Evolutionary conservation across 2,888 invertebrate species (phyloP), one percentile per base, ranked within the genome.

Genomic region (Amitus sp.): DNA sequence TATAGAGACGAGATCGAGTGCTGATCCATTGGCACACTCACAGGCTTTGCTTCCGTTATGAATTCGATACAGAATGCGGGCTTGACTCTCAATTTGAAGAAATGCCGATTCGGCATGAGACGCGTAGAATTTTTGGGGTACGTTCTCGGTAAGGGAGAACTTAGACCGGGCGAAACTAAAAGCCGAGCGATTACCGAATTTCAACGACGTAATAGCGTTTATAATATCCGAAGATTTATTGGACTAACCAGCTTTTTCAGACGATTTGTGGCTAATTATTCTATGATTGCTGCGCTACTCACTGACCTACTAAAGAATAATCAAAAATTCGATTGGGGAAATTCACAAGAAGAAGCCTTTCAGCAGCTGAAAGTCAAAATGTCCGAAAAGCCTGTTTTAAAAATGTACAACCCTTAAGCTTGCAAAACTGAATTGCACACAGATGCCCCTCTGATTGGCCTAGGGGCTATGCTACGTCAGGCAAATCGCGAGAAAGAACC

Each of bases 291-390:
- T 9, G n/a, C 39, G 1, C 65, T 62, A 1, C 18, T 54, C 2
- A 17, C 45, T 3, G 28, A 15, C 12, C 20, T 54, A 9, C 18
- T 62, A 10, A 45, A 43, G 12, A 52, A 46, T 4, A 28, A 27
- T 1, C 4, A 10, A 10, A 30, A 9, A 1, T 62, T 58, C 42
- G 4, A 18, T 4, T 48, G 60, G 49, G 62, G 63, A 5, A 68
- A 67, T 47, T 49, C 48, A 3, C 53, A 58, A 1, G 66, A 73
- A 46, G 51, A 67, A n/a, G 57, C 47, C 13, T 69, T 73, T 39
- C 54, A 47, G 7, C 33, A 17, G 6, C 50, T 49, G 40, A 55
- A 71, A 47, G 19, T 57, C 47, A 45, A 54, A 53, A 37, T 68
- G 28, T 17, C 68, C 53, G 47, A 33, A 1, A 62, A 56, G 19